These are phyloP conservation scores for Elegia similella DNA, from an alignment of 2,888 invertebrate genomes.

Conservation along the genomic window DNA sequence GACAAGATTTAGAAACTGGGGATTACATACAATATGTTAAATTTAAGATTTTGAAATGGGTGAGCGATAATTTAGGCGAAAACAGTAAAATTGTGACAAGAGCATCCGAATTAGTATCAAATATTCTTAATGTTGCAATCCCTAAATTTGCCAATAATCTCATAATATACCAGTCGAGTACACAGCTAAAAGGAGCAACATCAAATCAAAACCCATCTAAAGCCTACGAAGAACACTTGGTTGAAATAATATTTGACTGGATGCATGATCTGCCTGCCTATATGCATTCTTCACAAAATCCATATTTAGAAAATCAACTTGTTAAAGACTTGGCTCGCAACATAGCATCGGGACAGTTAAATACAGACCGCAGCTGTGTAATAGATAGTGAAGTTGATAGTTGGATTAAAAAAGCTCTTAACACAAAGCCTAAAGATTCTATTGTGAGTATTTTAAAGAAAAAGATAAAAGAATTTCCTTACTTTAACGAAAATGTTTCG, in stretches of 20 bases:
- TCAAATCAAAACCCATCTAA: not conserved
- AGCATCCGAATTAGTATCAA: conserved; percentile 14
- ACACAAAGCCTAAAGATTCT: not conserved
- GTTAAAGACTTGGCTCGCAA: conserved; percentile 21
- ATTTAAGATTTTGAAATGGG: conserved; percentile 29
- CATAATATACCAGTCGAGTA: not conserved
- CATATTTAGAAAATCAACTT: conserved; percentile 7
- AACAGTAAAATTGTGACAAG: conserved; percentile 18
- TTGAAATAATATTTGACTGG: conserved; percentile 21
- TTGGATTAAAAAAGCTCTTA: conserved; percentile 19
- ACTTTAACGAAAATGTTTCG: not conserved
- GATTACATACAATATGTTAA: conserved; percentile 22
- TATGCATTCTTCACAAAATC: conserved; percentile 12
- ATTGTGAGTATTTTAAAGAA: conserved; percentile 17
- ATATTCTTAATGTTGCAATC: conserved; percentile 7
- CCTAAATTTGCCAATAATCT: not conserved
- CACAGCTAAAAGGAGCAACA: not conserved
- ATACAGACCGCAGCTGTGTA: conserved; percentile 6
- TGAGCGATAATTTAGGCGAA: conserved; percentile 23
- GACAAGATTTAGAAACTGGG: conserved; percentile 21
- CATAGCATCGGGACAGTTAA: conserved; percentile 15
- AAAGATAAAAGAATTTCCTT: conserved; percentile 10
- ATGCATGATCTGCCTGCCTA: conserved; percentile 18
- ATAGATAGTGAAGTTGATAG: conserved; percentile 23
- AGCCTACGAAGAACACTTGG: conserved; percentile 17